Conservation (phyloP, 2,113 vertebrate species). For the Dunckerocampus dactyliophorus region DNA sequence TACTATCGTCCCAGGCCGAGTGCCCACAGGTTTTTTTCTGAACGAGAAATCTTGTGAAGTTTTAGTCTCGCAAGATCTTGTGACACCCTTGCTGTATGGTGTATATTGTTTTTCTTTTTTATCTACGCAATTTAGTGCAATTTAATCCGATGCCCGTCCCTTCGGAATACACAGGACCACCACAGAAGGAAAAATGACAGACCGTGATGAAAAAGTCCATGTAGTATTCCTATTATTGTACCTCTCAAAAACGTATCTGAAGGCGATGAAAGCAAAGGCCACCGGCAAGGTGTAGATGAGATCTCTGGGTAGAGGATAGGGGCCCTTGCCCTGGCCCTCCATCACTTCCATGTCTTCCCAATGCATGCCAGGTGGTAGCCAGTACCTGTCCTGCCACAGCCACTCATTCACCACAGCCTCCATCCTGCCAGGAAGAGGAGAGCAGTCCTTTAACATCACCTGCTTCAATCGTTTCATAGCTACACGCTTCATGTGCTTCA, state of each 20-base stretch:
- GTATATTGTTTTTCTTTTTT: too few species aligned
- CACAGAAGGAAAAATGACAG: not conserved
- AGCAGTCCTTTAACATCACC: not conserved
- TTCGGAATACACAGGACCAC: too few species aligned
- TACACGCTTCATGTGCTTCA: constrained; percentile 2
- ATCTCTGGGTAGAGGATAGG: constrained; percentile 76
- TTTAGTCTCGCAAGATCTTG: too few species aligned
- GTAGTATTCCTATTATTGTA: constrained; percentile 26
- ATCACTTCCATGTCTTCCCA: constrained; percentile 80
- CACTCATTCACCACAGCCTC: constrained; percentile 74
- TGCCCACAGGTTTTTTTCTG: too few species aligned
- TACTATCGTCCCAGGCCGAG: too few species aligned
- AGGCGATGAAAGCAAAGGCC: constrained; percentile 73
- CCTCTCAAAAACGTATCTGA: constrained; percentile 83
- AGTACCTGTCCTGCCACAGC: constrained; percentile 82
- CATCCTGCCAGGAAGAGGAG: constrained; percentile 71
- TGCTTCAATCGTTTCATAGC: constrained; percentile 35
- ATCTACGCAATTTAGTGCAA: too few species aligned
- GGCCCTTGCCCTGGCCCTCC: constrained; percentile 46
- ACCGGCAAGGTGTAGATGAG: constrained; percentile 78
- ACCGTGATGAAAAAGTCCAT: too few species aligned
- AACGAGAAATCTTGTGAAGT: too few species aligned
- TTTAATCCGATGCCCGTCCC: too few species aligned
- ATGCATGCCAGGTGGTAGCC: constrained; percentile 81
- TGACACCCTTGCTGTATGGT: too few species aligned